phyloP scores from a whole-genome alignment of 30 jellyfish, hydroid and myxozoan genomes.

The Sanderia malayensis region DNA sequence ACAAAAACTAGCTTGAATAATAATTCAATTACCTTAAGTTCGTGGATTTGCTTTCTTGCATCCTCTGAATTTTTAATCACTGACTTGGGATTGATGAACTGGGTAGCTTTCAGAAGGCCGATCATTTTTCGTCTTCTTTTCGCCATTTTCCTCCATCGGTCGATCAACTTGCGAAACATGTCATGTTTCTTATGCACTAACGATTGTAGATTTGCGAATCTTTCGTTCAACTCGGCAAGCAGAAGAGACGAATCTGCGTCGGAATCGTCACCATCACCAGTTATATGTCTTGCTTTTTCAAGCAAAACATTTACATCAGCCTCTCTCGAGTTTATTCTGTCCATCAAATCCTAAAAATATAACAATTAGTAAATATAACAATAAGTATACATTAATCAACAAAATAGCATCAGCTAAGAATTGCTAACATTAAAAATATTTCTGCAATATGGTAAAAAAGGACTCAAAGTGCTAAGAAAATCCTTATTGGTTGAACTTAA shows the following conservation, averaged over 20 bases:
- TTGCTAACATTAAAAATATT: too few species aligned
- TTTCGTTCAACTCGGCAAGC: conserved; percentile 60
- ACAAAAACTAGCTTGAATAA: too few species aligned
- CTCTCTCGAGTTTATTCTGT: conserved; percentile 62
- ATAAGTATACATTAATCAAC: too few species aligned
- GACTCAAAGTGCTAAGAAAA: too few species aligned
- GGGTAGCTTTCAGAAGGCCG: conserved; percentile 53
- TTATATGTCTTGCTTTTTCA: conserved; percentile 58
- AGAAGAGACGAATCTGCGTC: conserved; percentile 10
- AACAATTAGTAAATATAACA: too few species aligned
- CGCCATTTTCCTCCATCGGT: conserved; percentile 68
- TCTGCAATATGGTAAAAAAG: too few species aligned
- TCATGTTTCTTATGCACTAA: conserved; percentile 52
- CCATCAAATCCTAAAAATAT: conserved; percentile 56
- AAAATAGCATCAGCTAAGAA: too few species aligned
- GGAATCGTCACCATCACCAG: conserved; percentile 48
- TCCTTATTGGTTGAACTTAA: too few species aligned
- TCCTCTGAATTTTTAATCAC: conserved; percentile 53
- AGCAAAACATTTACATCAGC: conserved; percentile 55
- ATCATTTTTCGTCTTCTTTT: conserved; percentile 67
- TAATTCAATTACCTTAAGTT: conserved; percentile 49
- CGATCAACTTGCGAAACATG: conserved; percentile 34
- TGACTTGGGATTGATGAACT: conserved; percentile 30
- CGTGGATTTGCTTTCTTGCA: conserved; percentile 52
- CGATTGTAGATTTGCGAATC: conserved; percentile 62